These are phyloP conservation scores for Caenorhabditis macrosperma DNA, from an alignment of 2,888 invertebrate genomes.

Conservation along the genomic window DNA sequence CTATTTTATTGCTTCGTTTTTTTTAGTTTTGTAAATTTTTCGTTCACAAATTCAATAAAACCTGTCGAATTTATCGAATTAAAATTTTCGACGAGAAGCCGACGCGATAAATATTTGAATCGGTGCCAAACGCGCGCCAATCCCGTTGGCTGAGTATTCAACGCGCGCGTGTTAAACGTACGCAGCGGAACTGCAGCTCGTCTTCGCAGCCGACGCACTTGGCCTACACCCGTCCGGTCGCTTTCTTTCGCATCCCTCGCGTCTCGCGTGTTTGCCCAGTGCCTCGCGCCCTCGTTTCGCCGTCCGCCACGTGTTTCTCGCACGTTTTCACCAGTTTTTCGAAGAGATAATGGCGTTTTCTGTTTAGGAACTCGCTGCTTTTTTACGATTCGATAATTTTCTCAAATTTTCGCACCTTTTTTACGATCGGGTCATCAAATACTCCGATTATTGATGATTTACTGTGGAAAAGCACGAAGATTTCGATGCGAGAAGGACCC, in stretches of 20 bases:
- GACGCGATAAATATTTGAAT: conserved; percentile 20
- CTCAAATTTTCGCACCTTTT: no score
- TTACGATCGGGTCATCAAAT: no score
- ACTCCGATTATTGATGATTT: no score
- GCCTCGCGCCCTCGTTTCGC: neutral
- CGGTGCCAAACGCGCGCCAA: neutral
- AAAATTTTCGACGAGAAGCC: no score
- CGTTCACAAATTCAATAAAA: neutral
- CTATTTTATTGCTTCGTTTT: no score
- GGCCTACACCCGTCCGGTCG: conserved; percentile 22
- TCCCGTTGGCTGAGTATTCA: conserved; percentile 44
- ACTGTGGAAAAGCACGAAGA: no score
- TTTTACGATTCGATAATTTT: no score
- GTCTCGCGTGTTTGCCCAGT: neutral
- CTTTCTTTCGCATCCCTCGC: neutral
- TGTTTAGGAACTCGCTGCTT: no score
- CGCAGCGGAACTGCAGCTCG: conserved; percentile 8
- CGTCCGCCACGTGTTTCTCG: conserved; percentile 50
- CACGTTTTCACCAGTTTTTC: neutral
- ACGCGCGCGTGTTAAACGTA: conserved; percentile 7
- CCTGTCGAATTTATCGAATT: neutral
- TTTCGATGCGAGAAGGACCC: no score
- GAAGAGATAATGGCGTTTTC: no score
- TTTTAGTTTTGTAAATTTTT: no score
- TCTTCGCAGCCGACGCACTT: neutral